Percentiles rank a stretch among this genome's conserved stretches.
Conservation (phyloP, 2,113 vertebrate species). For the Puma concolor region DNA sequence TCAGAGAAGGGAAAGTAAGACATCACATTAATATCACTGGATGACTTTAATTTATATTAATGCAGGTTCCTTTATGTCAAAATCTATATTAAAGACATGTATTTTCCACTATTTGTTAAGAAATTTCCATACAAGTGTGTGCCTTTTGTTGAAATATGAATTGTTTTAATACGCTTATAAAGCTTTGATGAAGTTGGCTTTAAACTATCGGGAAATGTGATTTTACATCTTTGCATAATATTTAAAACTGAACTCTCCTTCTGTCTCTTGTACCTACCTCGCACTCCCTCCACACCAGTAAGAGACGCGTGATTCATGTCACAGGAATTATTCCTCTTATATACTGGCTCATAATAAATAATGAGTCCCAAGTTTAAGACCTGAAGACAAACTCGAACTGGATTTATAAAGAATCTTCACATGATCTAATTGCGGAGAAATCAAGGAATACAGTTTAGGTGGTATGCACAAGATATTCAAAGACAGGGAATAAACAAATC, state of each 20-base stretch:
- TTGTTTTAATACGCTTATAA: neutral
- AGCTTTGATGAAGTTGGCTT: neutral
- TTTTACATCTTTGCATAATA: neutral
- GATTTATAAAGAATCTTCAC: slow-evolving; percentile 48
- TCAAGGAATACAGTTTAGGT: slow-evolving; percentile 64
- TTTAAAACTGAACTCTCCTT: neutral
- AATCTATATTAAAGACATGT: neutral
- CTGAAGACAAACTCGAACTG: slow-evolving; percentile 59
- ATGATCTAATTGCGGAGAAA: slow-evolving; percentile 66
- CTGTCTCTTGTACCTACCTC: fast-evolving
- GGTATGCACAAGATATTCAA: neutral
- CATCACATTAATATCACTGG: neutral
- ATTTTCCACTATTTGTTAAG: neutral
- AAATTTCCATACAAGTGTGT: neutral
- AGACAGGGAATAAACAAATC: slow-evolving; percentile 50
- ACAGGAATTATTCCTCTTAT: slow-evolving; percentile 84
- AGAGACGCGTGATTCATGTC: slow-evolving; percentile 80
- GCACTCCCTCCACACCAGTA: neutral
- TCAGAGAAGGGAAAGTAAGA: neutral
- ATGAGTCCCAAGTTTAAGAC: slow-evolving; percentile 71
- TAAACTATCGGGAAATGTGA: neutral
- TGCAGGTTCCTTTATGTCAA: neutral
- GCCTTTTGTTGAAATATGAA: neutral
- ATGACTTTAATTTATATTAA: neutral
- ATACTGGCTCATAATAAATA: slow-evolving; percentile 85